Evolutionary conservation across 2,797 vertebrate genomes (phyloP).

Genomic region (Sarcoramphus papa): DNA sequence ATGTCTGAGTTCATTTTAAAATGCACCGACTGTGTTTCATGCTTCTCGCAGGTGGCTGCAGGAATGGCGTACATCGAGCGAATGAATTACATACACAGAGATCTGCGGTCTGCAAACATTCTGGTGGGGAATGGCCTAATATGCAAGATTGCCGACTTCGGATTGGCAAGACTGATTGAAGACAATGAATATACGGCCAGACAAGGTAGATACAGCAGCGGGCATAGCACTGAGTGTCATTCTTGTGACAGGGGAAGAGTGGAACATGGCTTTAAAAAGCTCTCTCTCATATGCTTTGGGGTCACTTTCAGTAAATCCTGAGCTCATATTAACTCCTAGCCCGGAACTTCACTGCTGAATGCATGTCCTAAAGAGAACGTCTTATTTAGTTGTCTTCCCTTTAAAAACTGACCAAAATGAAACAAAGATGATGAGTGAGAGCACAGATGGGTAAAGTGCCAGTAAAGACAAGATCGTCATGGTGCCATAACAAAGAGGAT

Average conservation of each 20-base stretch:
- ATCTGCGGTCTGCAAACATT: constrained; percentile 94
- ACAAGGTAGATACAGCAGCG: constrained; percentile 79
- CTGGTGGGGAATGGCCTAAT: constrained; percentile 91
- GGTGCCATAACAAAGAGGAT: background rate
- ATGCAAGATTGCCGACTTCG: constrained; percentile 97
- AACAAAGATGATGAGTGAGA: background rate
- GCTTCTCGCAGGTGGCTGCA: constrained; percentile 82
- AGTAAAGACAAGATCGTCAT: background rate
- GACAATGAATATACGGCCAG: constrained; percentile 97
- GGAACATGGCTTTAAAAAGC: background rate
- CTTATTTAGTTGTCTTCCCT: background rate
- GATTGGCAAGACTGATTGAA: constrained; percentile 92
- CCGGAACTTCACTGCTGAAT: background rate
- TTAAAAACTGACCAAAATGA: background rate
- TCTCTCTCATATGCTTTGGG: background rate
- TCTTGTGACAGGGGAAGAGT: background rate
- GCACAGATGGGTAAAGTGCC: background rate
- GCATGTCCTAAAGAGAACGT: background rate
- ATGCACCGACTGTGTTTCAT: background rate
- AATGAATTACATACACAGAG: constrained; percentile 98
- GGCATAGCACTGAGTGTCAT: background rate
- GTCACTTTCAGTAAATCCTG: background rate
- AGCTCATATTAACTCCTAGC: background rate
- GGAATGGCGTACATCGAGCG: constrained; percentile 98
- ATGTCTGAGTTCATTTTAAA: background rate